Evolutionary conservation across 2,797 vertebrate species (phyloP), one percentile per base, ranked within the genome.

Genomic region (Sebastolobus alascanus): DNA sequence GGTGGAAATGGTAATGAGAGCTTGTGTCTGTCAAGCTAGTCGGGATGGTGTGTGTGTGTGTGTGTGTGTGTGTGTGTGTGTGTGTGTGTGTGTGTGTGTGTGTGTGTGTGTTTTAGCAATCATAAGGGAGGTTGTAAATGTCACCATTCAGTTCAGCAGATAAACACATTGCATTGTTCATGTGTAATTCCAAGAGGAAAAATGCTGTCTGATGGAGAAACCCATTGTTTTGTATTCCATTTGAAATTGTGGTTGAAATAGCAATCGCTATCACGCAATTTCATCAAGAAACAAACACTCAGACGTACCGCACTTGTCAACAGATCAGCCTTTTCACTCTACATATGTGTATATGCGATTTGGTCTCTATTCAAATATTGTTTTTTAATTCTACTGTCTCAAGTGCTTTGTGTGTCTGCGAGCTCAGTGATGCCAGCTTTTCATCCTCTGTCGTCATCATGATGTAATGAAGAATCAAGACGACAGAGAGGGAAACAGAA

Each of bases 361-460:
- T 76, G 59, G 40, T 69, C 54, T 76, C 61, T 59, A n/a, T 82
- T 90, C 83, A 90, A 84, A 85, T 81, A 76, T 73, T 54, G 50
- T 67, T 80, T 77, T 68, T 64, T 84, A 68, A 68, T 84, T 79
- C 38, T 22, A 59, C 31, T 1, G 8, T 74, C 67, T 77, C 54
- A 22, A 60, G 65, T 75, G 67, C 67, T 81, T 68, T 83, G 83
- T 77, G 79, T 75, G 63, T 73, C 65, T 69, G 55, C 7, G 7
- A 71, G 29, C 76, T 50, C 61, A 58, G 31, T 55, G 12, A 61
- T 58, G 61, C 25, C 69, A 33, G 56, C 31, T 77, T 84, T 80
- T 85, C 72, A 79, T 50, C 71, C 61, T 70, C 35, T 89, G 73
- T 84, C 89, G 69, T 88, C 80, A 70, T 68, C n/a, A 18, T 46